Percentiles rank a stretch among this genome's conserved stretches.
phyloP scores from a whole-genome alignment of 2,113 vertebrate genomes.

The Pongo pygmaeus region DNA sequence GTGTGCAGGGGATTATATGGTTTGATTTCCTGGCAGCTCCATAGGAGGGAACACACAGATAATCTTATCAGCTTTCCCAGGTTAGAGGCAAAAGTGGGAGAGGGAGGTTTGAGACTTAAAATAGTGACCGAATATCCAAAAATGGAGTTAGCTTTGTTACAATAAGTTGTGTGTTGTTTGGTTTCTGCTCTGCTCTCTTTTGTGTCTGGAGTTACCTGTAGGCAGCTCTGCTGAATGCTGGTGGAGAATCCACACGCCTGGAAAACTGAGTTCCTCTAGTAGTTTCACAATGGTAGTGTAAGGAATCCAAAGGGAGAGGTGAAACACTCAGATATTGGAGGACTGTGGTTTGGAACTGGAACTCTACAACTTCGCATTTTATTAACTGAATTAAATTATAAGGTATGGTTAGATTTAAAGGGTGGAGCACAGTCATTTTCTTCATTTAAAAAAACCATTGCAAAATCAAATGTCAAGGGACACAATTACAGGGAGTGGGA shows the following conservation, averaged over 20 bases:
- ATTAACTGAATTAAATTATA: slow-evolving; percentile 1
- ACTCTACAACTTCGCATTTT: background rate
- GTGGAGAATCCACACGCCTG: background rate
- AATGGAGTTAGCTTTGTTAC: background rate
- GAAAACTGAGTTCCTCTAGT: background rate
- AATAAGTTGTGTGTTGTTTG: background rate
- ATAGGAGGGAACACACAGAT: rapidly evolving
- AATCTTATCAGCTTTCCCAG: background rate
- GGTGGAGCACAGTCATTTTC: background rate
- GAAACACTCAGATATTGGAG: background rate
- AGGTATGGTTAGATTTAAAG: background rate
- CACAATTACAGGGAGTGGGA: background rate
- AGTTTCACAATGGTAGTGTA: background rate
- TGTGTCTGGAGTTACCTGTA: background rate
- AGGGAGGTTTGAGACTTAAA: background rate
- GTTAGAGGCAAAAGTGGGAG: background rate
- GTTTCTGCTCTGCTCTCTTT: background rate
- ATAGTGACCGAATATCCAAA: background rate
- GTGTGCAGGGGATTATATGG: rapidly evolving
- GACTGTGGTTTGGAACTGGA: background rate
- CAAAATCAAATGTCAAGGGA: background rate
- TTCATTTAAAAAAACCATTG: background rate
- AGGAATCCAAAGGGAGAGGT: background rate
- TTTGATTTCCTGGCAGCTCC: background rate
- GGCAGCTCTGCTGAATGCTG: background rate